Conservation (phyloP, 1,140 invertebrate species). For the Cherax quadricarinatus region DNA sequence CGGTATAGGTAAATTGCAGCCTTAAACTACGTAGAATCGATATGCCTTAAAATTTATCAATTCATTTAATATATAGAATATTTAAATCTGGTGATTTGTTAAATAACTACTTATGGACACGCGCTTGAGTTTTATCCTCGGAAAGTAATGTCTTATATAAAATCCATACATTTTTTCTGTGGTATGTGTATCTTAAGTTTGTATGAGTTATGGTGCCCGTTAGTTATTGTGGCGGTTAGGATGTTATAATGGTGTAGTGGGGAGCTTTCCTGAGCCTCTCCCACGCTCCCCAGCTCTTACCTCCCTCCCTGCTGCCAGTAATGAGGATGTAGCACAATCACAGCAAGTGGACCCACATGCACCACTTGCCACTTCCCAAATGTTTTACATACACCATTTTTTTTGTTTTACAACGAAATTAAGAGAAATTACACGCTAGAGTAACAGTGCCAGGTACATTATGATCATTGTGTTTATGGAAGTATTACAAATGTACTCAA, state of each 20-base stretch:
- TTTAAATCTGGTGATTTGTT: too few relatives aligned
- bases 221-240: background rate
- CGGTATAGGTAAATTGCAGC: too few relatives aligned
- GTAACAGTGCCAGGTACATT: background rate
- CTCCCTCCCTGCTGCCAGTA: background rate
- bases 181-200: background rate
- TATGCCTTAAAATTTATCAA: too few relatives aligned
- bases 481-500: background rate
- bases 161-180: too few relatives aligned
- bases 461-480: background rate
- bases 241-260: background rate
- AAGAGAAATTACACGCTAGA: background rate
- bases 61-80: too few relatives aligned
- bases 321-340: conserved; percentile 54
- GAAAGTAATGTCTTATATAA: too few relatives aligned
- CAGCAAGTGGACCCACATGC: conserved; percentile 9
- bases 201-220: background rate
- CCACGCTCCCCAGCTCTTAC: too few relatives aligned
- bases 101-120: too few relatives aligned
- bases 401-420: background rate
- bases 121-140: too few relatives aligned
- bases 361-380: background rate
- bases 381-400: background rate
- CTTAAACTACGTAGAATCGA: too few relatives aligned
- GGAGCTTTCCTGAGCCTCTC: background rate